Evolutionary conservation across 2,113 vertebrate species (phyloP).

Genomic region (Speoplatyrhinus poulsoni): DNA sequence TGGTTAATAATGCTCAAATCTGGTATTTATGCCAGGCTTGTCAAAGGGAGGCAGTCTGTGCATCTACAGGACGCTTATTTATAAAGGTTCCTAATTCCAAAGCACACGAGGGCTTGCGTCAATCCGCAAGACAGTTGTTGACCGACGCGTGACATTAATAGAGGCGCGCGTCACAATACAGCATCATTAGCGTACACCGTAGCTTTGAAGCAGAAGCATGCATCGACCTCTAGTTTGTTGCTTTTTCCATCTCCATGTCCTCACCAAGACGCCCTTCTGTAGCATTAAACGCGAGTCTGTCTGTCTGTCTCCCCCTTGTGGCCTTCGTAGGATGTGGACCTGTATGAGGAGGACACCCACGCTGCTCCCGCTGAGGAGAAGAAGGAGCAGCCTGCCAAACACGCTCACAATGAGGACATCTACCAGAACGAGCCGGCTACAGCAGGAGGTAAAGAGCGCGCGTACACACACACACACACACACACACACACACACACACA

Average conservation of each 20-base stretch:
- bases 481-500: too few species aligned
- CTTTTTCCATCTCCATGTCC: too few species aligned
- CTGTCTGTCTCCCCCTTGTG: conserved; percentile 10
- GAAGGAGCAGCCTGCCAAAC: conserved; percentile 17
- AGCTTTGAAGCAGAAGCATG: too few species aligned
- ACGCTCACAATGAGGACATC: conserved; percentile 70
- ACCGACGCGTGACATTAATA: too few species aligned
- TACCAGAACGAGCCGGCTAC: conserved; percentile 75
- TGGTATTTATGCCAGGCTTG: too few species aligned
- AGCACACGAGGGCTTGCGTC: not conserved
- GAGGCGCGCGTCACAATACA: too few species aligned
- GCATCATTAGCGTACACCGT: too few species aligned
- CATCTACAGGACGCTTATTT: too few species aligned
- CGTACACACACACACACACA: not conserved
- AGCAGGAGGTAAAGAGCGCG: conserved; percentile 58
- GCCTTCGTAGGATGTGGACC: conserved; percentile 13
- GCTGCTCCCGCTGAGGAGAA: conserved; percentile 30
- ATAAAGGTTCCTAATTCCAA: not conserved
- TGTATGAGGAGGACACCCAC: not conserved
- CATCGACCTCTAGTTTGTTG: too few species aligned
- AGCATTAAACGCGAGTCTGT: not conserved
- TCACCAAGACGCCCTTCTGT: too few species aligned
- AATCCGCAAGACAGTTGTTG: not conserved
- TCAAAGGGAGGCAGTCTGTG: too few species aligned
- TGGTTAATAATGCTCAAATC: too few species aligned